phyloP scores from a whole-genome alignment of 2,113 vertebrate genomes.

The Grammomys dolichurus region DNA sequence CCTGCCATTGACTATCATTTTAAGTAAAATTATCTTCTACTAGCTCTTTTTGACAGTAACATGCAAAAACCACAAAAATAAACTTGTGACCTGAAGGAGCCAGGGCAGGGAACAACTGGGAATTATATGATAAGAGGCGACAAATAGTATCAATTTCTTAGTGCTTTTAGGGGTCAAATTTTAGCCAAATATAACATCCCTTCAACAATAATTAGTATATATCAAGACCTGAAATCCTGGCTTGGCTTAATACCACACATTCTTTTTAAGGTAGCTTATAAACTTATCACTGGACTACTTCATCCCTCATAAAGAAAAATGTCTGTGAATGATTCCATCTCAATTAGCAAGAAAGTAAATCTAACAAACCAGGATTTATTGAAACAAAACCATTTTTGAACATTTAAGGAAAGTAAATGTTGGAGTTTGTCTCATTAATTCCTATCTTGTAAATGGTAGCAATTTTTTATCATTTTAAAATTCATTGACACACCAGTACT shows the following conservation, averaged over 20 bases:
- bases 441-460: neutral
- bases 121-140: neutral
- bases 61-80: slow-evolving; percentile 28
- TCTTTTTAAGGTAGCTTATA: slow-evolving; percentile 44
- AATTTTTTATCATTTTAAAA: slow-evolving; percentile 29
- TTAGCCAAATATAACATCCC: slow-evolving; percentile 36
- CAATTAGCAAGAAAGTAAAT: slow-evolving; percentile 6
- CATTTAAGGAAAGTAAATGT: slow-evolving; percentile 23
- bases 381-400: slow-evolving; percentile 48
- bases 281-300: slow-evolving; percentile 12
- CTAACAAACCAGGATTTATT: slow-evolving; percentile 30
- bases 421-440: slow-evolving; percentile 32
- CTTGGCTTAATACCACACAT: slow-evolving; percentile 1
- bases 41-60: slow-evolving; percentile 46
- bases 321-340: slow-evolving; percentile 15
- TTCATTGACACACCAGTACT: slow-evolving; percentile 24
- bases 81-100: neutral
- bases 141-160: neutral
- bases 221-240: slow-evolving; percentile 25
- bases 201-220: slow-evolving; percentile 16
- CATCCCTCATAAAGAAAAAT: slow-evolving; percentile 40
- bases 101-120: neutral
- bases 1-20: slow-evolving; percentile 36
- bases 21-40: slow-evolving; percentile 54
- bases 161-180: neutral